Conservation (phyloP, 2,888 invertebrate genomes). For the Drosophila hamatofila region DNA sequence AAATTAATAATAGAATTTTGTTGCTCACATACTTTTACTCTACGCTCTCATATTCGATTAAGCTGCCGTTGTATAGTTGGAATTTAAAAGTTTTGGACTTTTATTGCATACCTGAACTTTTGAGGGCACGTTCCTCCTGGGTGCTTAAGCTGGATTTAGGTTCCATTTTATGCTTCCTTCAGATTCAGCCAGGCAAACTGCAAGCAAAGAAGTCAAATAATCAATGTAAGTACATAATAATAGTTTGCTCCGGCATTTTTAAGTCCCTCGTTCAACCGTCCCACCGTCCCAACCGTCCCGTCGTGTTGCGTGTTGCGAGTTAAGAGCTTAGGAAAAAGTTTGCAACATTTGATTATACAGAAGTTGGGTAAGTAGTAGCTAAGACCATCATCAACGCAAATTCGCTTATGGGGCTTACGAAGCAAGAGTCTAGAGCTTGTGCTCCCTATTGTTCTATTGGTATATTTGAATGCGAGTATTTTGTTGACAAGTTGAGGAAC, state of each 20-base stretch:
- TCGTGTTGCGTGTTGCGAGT: conserved; percentile 17
- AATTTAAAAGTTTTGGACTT: conserved; percentile 41
- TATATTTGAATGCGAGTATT: background rate
- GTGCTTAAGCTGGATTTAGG: conserved; percentile 81
- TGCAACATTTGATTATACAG: conserved; percentile 60
- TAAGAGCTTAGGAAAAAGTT: conserved; percentile 60
- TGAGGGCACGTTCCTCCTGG: conserved; percentile 83
- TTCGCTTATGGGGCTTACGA: conserved; percentile 7
- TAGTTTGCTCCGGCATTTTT: conserved; percentile 62
- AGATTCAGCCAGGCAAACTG: conserved; percentile 42
- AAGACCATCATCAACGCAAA: conserved; percentile 25
- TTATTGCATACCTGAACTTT: conserved; percentile 82
- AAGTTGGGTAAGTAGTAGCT: conserved; percentile 10
- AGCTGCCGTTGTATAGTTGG: conserved; percentile 6
- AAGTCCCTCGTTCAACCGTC: conserved; percentile 37
- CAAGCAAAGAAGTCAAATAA: conserved; percentile 69
- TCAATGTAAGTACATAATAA: conserved; percentile 76
- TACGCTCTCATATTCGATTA: background rate
- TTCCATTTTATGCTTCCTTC: conserved; percentile 56
- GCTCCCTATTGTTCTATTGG: background rate
- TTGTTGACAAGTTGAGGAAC: background rate
- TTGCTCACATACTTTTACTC: background rate
- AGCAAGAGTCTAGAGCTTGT: background rate
- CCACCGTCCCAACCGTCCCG: background rate
- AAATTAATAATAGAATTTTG: background rate